Evolutionary conservation across 1,140 invertebrate species (phyloP).

Genomic region (Trachymyrmex cornetzi): DNA sequence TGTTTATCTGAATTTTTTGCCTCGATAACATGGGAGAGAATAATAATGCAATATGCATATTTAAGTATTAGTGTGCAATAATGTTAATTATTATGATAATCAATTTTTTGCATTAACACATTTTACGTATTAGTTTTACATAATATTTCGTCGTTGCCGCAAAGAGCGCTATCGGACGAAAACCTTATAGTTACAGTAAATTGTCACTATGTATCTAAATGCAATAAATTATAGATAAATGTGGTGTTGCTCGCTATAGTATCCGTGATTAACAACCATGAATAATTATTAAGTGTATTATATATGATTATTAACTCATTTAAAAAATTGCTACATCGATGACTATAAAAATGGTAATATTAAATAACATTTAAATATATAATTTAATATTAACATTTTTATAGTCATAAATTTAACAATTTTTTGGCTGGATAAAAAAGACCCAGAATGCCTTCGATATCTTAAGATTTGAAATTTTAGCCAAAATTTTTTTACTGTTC

Average conservation of each 20-base stretch:
- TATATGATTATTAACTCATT: no score
- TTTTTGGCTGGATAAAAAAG: no score
- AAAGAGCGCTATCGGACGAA: not conserved
- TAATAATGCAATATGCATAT: constrained; percentile 21
- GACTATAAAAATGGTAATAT: no score
- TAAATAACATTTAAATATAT: no score
- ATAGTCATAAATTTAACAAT: no score
- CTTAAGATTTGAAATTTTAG: no score
- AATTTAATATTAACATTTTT: no score
- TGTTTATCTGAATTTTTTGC: not conserved
- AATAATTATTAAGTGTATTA: not conserved
- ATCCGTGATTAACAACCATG: not conserved
- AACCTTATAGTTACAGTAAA: not conserved
- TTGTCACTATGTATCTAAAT: no score
- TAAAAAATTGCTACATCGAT: no score
- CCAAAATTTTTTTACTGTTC: no score
- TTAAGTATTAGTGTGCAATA: not conserved
- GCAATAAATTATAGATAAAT: not conserved
- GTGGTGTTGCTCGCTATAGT: not conserved
- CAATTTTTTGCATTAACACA: constrained; percentile 2
- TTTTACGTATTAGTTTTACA: not conserved
- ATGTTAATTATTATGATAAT: constrained; percentile 28
- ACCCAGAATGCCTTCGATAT: no score
- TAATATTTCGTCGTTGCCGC: not conserved
- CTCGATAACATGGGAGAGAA: not conserved